These are phyloP conservation scores for Aphelocoma coerulescens DNA, from an alignment of 2,113 vertebrate species.

Conservation along the genomic window DNA sequence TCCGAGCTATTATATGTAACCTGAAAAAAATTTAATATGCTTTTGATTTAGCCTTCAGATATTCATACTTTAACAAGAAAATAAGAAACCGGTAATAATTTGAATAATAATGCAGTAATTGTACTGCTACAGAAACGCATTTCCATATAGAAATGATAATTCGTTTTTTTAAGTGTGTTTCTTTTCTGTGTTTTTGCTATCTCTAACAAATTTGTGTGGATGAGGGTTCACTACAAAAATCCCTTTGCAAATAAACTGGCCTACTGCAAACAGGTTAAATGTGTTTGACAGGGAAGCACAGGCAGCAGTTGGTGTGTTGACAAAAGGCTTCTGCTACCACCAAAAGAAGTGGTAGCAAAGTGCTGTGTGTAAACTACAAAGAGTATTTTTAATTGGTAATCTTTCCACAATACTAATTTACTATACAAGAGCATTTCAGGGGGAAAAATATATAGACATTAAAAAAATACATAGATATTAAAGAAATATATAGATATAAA, in stretches of 20 bases:
- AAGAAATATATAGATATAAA: not conserved
- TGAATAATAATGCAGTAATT: not conserved
- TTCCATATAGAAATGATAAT: not conserved
- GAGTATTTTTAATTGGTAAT: not conserved
- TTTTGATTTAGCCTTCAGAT: not conserved
- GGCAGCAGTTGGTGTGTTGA: not conserved
- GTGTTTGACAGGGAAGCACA: not conserved
- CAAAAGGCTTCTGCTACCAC: not conserved
- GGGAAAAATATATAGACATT: rapidly evolving
- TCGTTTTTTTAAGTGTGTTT: not conserved
- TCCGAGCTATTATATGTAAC: not conserved
- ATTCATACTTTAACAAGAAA: not conserved
- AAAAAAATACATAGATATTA: not conserved
- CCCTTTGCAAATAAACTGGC: not conserved
- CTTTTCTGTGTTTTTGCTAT: not conserved
- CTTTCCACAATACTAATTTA: not conserved
- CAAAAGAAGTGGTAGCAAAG: not conserved
- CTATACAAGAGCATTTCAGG: not conserved
- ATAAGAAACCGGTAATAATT: not conserved
- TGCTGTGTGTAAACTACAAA: not conserved
- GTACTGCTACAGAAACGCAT: not conserved
- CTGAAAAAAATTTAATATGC: not conserved
- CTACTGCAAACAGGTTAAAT: not conserved
- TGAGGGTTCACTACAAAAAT: not conserved
- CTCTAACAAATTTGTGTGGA: not conserved